These are phyloP conservation scores for Pyrgilauda ruficollis DNA, from an alignment of 2,113 vertebrate genomes.

Conservation along the genomic window DNA sequence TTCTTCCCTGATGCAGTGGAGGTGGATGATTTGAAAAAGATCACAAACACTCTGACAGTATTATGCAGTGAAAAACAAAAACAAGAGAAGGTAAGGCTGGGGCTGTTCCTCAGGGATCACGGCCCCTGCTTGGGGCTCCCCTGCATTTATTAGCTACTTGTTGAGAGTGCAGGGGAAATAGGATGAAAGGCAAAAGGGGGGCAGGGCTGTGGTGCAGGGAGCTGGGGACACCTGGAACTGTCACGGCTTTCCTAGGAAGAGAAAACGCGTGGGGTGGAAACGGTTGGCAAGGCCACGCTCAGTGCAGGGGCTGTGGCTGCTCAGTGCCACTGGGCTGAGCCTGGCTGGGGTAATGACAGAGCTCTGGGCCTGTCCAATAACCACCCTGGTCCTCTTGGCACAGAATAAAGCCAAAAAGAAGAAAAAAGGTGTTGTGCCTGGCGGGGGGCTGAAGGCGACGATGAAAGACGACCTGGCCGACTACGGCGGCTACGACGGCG, in stretches of 20 bases:
- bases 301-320: background rate
- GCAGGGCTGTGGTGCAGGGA: background rate
- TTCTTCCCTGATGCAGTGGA: constrained; percentile 79
- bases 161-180: background rate
- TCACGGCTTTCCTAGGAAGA: background rate
- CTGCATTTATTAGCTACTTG: background rate
- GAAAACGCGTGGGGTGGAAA: background rate
- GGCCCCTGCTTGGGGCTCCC: background rate
- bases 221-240: background rate
- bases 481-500: constrained; percentile 87
- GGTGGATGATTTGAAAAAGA: constrained; percentile 96
- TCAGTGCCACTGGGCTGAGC: background rate
- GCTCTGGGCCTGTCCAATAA: background rate
- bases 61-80: constrained; percentile 98
- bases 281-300: accelerated
- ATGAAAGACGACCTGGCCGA: constrained; percentile 91
- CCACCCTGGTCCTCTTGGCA: background rate
- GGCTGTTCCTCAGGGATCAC: background rate
- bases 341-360: background rate
- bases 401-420: constrained; percentile 99
- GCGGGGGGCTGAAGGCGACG: constrained; percentile 93
- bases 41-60: constrained; percentile 91
- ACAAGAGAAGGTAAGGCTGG: constrained; percentile 92
- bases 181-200: background rate
- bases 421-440: constrained; percentile 89